phyloP scores from a whole-genome alignment of 2,113 vertebrate genomes.

The Harpagus bidentatus region DNA sequence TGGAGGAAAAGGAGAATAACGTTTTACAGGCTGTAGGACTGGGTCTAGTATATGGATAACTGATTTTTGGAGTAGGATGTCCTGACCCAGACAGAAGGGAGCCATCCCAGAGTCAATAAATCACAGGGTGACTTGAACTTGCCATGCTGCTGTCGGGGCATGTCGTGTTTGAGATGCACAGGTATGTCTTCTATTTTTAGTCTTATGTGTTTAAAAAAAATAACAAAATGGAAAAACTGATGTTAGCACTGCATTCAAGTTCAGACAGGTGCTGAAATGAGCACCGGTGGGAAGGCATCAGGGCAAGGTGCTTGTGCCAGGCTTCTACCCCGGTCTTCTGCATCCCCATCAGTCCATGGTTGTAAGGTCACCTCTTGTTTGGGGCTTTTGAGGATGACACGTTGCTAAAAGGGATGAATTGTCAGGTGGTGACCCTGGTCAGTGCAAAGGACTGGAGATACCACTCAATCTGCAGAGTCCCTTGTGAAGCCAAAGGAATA shows the following conservation, averaged over 20 bases:
- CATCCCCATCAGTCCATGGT: accelerated
- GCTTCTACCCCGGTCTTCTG: neutral
- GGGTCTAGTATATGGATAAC: neutral
- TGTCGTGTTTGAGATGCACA: accelerated
- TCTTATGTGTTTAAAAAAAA: neutral
- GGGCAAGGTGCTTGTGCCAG: neutral
- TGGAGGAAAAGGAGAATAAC: neutral
- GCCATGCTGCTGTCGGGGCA: accelerated
- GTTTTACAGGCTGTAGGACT: neutral
- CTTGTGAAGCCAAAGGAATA: neutral
- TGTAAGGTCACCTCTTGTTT: neutral
- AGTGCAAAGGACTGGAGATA: neutral
- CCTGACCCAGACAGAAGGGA: neutral
- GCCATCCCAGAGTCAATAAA: neutral
- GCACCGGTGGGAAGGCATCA: neutral
- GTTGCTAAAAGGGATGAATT: neutral
- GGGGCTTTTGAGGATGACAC: neutral
- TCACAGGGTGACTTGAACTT: neutral
- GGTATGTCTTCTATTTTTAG: neutral
- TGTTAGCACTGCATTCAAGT: neutral
- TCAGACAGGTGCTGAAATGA: neutral
- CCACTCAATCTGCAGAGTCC: neutral
- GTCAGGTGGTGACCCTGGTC: neutral
- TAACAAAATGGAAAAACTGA: neutral
- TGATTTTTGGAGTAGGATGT: neutral